Percentiles rank a stretch among this genome's conserved stretches.
phyloP scores from a whole-genome alignment of 2,888 invertebrate genomes.

The Autographa pulchrina region DNA sequence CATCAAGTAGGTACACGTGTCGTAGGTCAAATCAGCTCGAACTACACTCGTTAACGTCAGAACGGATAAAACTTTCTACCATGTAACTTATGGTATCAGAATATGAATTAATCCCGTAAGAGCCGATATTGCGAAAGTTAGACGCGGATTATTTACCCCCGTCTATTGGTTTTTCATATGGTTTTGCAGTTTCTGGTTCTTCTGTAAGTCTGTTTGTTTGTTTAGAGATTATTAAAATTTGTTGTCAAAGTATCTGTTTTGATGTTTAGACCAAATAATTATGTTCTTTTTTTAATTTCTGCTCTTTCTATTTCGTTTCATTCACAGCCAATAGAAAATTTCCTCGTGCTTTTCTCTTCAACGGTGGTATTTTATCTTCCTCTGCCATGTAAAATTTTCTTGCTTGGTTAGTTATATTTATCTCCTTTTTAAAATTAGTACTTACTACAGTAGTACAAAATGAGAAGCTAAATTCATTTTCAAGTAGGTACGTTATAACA shows the following conservation, averaged over 20 bases:
- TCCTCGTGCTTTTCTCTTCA: too few relatives aligned
- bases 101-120: conserved; percentile 76
- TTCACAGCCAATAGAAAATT: too few relatives aligned
- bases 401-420: too few relatives aligned
- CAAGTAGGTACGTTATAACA: neutral
- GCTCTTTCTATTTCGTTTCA: too few relatives aligned
- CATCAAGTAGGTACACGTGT: conserved; percentile 47
- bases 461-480: neutral
- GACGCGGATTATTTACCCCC: conserved; percentile 67
- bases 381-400: too few relatives aligned
- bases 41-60: conserved; percentile 68
- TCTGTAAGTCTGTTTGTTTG: conserved; percentile 48
- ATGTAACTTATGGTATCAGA: conserved; percentile 70
- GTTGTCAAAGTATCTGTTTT: neutral
- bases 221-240: neutral
- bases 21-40: conserved; percentile 50
- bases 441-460: neutral
- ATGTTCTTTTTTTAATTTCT: too few relatives aligned
- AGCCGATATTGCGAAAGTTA: conserved; percentile 74
- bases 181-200: conserved; percentile 59
- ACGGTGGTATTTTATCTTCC: too few relatives aligned
- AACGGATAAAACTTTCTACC: conserved; percentile 70
- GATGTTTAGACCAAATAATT: neutral
- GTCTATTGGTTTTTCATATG: conserved; percentile 63
- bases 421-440: too few relatives aligned